A percentile compares a stretch with the other conserved stretches of the same genome.
Conservation (phyloP, 2,797 vertebrate genomes). For the Hylomyscus alleni region DNA sequence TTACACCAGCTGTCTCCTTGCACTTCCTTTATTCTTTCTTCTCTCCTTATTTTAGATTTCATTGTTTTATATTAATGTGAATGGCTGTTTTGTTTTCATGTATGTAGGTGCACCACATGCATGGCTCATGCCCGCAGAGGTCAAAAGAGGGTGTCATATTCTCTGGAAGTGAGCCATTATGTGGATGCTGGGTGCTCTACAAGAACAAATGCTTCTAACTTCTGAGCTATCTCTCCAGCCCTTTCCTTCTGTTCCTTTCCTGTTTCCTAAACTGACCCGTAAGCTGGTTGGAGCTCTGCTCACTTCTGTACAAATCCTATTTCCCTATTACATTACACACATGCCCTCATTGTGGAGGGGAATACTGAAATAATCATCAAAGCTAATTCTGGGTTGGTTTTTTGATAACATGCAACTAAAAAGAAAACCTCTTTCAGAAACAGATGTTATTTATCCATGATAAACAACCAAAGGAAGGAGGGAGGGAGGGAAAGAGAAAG, state of each 20-base stretch:
- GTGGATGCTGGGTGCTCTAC: no score
- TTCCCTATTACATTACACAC: background rate
- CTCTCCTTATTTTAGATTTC: background rate
- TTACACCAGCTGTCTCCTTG: background rate
- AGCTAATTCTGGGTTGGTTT: no score
- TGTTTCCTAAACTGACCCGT: background rate
- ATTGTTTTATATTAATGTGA: background rate
- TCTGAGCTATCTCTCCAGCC: background rate
- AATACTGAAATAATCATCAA: no score
- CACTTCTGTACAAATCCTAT: background rate
- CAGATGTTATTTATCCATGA: background rate
- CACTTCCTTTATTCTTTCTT: no score
- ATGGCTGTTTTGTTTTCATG: background rate
- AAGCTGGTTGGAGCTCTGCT: background rate
- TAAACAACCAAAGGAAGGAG: background rate
- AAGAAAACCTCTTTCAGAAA: background rate
- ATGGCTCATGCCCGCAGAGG: background rate
- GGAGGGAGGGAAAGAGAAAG: no score
- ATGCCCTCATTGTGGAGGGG: no score
- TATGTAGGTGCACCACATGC: no score
- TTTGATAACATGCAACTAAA: background rate
- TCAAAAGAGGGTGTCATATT: background rate
- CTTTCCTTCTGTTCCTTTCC: background rate
- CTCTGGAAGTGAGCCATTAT: no score
- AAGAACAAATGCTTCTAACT: no score